Conservation (phyloP, 2,888 invertebrate genomes). For the Trachelus troglodyta region DNA sequence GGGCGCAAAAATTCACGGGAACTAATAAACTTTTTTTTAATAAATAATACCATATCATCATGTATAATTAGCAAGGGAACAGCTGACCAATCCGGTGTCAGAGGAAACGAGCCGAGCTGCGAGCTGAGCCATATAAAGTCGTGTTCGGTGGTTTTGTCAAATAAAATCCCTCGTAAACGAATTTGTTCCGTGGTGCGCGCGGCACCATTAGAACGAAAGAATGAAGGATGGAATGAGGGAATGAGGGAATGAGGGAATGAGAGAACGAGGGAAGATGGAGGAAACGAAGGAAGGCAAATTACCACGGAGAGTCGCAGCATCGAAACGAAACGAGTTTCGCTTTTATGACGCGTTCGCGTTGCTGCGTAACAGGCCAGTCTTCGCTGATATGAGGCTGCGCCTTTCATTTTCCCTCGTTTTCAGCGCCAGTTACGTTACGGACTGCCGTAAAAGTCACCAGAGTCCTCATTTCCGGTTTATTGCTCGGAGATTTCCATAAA, state of each 20-base stretch:
- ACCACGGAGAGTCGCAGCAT: background rate
- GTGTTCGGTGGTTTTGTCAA: background rate
- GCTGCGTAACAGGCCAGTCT: background rate
- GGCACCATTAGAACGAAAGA: slow-evolving; percentile 6
- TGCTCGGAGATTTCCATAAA: background rate
- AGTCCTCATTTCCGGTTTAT: background rate
- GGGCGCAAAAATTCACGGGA: background rate
- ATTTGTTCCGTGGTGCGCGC: slow-evolving; percentile 38
- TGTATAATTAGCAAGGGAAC: background rate
- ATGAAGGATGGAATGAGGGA: background rate
- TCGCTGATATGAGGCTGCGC: background rate
- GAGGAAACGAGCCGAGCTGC: background rate
- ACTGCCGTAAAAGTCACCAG: background rate
- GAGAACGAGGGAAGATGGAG: slow-evolving; percentile 9
- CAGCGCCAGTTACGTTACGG: background rate
- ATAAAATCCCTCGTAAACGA: slow-evolving; percentile 31
- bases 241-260: background rate
- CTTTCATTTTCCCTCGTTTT: background rate
- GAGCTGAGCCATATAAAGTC: background rate
- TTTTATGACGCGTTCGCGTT: background rate
- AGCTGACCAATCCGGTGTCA: background rate
- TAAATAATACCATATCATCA: background rate
- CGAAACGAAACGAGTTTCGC: background rate
- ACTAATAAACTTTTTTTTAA: background rate
- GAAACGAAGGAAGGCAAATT: background rate